Base-by-base conservation (phyloP, 1,140 invertebrate genomes). In the Drosophila dunni region DNA sequence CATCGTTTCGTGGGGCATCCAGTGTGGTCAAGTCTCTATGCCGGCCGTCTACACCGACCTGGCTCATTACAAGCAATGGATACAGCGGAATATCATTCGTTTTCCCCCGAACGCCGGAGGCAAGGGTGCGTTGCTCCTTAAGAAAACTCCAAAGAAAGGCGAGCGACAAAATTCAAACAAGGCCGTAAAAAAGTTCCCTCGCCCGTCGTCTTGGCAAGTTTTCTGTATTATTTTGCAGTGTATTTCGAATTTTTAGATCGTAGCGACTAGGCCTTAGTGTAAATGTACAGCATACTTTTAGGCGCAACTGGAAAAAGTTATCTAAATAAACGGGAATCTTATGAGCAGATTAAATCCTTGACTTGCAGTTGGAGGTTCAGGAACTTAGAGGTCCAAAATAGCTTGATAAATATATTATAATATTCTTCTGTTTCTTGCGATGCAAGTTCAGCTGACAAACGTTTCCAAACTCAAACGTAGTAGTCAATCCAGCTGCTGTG, bases 21-120 rank as follows among this genome's bases (percentile, higher is more conserved):
- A 94, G 6, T 97, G 96, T 81, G 96, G 94, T 3, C 79, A 93
- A 51, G 93, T 94, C 0, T 70, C 78, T 3, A 93, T 94, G 75
- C 96, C 96, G 0, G 96, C 96, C 13, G 95, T 97, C 50, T 96
- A 95, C 83, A 94, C 95, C 0, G 94, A 95, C 45, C 94, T 97
- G 5, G 81, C 94, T 0, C 83, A 93, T 38, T 95, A 95, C 64
- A 89, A 93, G 1, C 76, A 92, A 13, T 97, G 95, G 95, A 94
- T 95, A 11, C 24, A 33, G 5, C 40, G 36, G 1, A 15, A 13
- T 1, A 42, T 72, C 10, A 1, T 10, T 1, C 33, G 13, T 8
- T 3, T 2, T 46, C 6, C 57, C 5, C n/a, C 33, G 2, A 7
- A 24, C 7, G 4, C 20, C 0, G 20, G 20, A 50, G 11, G 7